phyloP scores from a whole-genome alignment of 53 echinoderm and acorn worm genomes.

The Echinometra lucunter region DNA sequence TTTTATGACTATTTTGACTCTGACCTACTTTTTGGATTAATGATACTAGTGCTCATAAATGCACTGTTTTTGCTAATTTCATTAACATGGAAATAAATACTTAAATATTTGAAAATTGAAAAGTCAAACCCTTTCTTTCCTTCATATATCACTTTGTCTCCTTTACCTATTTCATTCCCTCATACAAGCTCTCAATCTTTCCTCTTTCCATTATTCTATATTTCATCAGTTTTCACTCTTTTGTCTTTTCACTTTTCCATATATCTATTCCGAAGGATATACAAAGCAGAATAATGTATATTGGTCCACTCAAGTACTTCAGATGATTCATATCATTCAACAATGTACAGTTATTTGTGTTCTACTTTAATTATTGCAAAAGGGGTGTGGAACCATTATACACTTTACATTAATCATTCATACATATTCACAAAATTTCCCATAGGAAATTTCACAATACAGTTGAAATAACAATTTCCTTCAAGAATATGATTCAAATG shows the following conservation, averaged over 20 bases:
- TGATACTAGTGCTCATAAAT: not conserved
- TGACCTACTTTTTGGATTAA: not conserved
- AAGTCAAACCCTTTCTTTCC: not conserved
- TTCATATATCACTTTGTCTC: not conserved
- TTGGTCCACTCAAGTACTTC: too few relatives aligned
- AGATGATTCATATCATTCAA: not conserved
- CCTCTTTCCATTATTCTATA: too few relatives aligned
- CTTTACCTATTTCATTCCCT: not conserved
- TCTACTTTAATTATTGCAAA: not conserved
- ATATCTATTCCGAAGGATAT: too few relatives aligned
- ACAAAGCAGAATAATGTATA: too few relatives aligned
- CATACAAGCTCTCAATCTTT: not conserved
- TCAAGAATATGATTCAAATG: slow-evolving; percentile 29
- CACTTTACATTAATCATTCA: not conserved
- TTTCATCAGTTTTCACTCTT: too few relatives aligned
- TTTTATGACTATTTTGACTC: not conserved
- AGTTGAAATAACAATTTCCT: slow-evolving; percentile 23
- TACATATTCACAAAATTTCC: not conserved
- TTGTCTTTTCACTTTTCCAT: too few relatives aligned
- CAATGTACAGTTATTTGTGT: too few relatives aligned
- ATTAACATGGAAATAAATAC: not conserved
- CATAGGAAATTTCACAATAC: not conserved
- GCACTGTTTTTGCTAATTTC: not conserved
- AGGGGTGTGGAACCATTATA: not conserved
- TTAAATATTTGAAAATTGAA: too few relatives aligned